A percentile compares a stretch with the other conserved stretches of the same genome.
Conservation (phyloP, 2,888 invertebrate genomes). For the Minunthozetes semirufus region DNA sequence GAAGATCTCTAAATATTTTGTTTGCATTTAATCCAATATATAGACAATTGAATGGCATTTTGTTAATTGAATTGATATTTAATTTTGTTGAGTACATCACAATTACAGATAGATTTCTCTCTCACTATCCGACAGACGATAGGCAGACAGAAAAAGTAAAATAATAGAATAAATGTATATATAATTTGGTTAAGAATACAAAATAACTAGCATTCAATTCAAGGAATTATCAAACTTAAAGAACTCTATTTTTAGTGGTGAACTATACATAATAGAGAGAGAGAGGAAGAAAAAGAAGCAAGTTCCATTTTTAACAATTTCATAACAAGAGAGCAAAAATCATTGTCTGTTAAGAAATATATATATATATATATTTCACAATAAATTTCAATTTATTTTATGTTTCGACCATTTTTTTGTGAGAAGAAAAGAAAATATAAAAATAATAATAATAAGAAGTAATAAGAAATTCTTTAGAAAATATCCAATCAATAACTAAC, state of each 20-base stretch:
- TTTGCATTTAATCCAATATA: neutral
- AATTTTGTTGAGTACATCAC: slow-evolving; percentile 5
- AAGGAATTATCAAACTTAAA: too few species aligned
- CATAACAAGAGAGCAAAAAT: too few species aligned
- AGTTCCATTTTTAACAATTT: too few species aligned
- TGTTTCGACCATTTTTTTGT: neutral
- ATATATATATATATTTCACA: neutral
- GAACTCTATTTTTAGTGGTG: too few species aligned
- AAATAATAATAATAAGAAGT: neutral
- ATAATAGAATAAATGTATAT: too few species aligned
- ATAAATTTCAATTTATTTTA: neutral
- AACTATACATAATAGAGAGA: too few species aligned
- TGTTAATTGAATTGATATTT: slow-evolving; percentile 20
- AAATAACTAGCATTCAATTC: too few species aligned
- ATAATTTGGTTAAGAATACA: too few species aligned
- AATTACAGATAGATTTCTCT: neutral
- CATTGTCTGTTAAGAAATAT: too few species aligned
- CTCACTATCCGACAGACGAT: too few species aligned
- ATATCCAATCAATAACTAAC: neutral
- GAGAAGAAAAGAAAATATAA: neutral
- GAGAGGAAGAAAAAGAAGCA: too few species aligned
- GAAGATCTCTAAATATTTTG: neutral
- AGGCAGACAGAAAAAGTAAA: too few species aligned
- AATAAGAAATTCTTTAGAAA: neutral
- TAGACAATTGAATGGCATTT: neutral